Evolutionary conservation across 2,888 invertebrate genomes (phyloP), one percentile per base, ranked within the genome.

Genomic region (Drosophila mimica): DNA sequence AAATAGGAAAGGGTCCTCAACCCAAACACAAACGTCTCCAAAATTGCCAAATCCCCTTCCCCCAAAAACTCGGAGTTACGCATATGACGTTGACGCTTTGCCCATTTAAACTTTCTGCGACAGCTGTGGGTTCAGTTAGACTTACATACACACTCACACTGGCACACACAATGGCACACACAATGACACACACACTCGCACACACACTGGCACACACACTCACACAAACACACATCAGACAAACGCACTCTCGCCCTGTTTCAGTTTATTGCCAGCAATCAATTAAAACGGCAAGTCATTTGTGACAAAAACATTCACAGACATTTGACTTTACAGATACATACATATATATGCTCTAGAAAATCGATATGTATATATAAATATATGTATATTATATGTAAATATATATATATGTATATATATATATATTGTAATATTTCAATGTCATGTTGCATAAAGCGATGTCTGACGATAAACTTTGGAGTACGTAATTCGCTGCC

Each of bases 261-360:
- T 85, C 88, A 82, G 86, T 88, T 86, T 86, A 86, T 86, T 86
- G 90, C 85, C 83, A 71, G 90, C 88, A 88, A 86, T 86, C 85
- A 90, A 86, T 86, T 86, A 86, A 86, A 86, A 86, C 86, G 83
- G 83, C 86, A 90, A 86, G 89, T 86, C 90, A 86, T 86, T 86
- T 86, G 90, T 90, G 90, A 86, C 90, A 86, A 90, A 86, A 86
- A 80, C 90, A 85, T 88, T 85, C 86, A 66, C 90, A 88, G 86
- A 85, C 88, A 88, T 85, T 89, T 88, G 80, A 88, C 88, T 85
- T 88, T 74, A 63, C 58, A 15, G 30, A 52, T 30, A 49, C 3
- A n/a, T 25, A 28, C 17, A 34, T 31, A 60, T 49, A 46, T 54
- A 43, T 40, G 25, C 43, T 30, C 8, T 28, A 38, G 38, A 67